These are phyloP conservation scores for Heterodera schachtii DNA, from an alignment of 1,140 invertebrate genomes.

Conservation along the genomic window DNA sequence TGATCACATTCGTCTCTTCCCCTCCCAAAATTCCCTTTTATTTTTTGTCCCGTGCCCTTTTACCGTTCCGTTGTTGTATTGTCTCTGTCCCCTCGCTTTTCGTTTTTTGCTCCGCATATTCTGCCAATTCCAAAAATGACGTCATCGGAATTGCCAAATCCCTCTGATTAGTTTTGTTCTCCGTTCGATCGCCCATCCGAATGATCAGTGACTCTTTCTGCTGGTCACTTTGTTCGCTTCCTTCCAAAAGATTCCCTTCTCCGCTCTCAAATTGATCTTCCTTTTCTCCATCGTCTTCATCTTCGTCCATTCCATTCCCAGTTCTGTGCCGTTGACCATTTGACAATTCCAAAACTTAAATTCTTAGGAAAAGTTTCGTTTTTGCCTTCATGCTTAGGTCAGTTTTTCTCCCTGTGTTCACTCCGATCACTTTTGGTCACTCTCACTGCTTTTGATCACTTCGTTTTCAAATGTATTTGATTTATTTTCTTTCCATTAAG, in stretches of 20 bases:
- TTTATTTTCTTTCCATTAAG: too few species aligned
- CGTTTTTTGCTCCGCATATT: conserved; percentile 2
- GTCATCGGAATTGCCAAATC: not conserved
- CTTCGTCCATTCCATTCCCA: not conserved
- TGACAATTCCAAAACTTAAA: not conserved
- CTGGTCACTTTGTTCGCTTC: not conserved
- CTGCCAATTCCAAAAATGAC: not conserved
- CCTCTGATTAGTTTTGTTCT: not conserved
- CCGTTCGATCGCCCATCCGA: too few species aligned
- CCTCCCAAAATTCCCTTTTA: not conserved
- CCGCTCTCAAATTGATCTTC: not conserved
- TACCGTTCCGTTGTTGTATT: not conserved
- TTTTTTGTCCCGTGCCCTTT: not conserved
- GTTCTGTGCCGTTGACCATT: not conserved
- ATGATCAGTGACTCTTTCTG: too few species aligned
- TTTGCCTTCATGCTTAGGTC: not conserved
- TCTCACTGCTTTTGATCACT: not conserved
- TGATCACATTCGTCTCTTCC: not conserved
- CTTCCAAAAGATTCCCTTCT: not conserved
- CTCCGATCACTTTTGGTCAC: not conserved
- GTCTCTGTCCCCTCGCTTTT: conserved; percentile 15
- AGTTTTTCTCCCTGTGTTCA: not conserved
- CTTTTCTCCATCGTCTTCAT: not conserved
- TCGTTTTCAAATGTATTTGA: not conserved
- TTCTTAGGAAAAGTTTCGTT: not conserved